Evolutionary conservation across 2,888 invertebrate species (phyloP).

Genomic region (Pecten maximus): DNA sequence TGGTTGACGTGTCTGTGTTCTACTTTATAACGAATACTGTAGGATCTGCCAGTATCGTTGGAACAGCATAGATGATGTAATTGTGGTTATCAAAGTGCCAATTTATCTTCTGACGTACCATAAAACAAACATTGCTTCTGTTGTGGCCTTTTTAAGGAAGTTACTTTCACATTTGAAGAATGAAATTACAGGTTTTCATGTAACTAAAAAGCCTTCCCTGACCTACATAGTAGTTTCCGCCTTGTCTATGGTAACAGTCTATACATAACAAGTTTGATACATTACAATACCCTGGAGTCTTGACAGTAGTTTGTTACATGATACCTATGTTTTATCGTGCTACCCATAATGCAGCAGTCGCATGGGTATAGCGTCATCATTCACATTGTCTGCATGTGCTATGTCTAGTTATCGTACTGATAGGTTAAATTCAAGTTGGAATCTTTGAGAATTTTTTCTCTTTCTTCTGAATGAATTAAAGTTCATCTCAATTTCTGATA

Average conservation of each 20-base stretch:
- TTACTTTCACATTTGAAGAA: not conserved
- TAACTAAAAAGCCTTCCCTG: not conserved
- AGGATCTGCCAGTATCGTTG: too few relatives aligned
- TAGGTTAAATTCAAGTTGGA: not conserved
- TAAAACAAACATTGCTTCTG: not conserved
- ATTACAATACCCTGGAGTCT: not conserved
- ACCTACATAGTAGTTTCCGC: not conserved
- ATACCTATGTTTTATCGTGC: not conserved
- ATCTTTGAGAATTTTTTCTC: not conserved
- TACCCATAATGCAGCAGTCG: not conserved
- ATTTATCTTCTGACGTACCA: too few relatives aligned
- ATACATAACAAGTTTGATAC: not conserved
- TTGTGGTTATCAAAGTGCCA: too few relatives aligned
- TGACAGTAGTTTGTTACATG: constrained; percentile 10
- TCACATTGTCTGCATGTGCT: not conserved
- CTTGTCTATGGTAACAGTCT: not conserved
- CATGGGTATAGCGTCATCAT: constrained; percentile 11
- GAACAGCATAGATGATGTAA: too few relatives aligned
- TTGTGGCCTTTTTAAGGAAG: not conserved
- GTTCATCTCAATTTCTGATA: not conserved
- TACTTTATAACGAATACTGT: too few relatives aligned
- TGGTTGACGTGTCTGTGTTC: too few relatives aligned
- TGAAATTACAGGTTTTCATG: not conserved
- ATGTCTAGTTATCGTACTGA: not conserved
- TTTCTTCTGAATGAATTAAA: not conserved